Base-by-base conservation (phyloP, 2,888 invertebrate species). In the Rhodophaea formosa region DNA sequence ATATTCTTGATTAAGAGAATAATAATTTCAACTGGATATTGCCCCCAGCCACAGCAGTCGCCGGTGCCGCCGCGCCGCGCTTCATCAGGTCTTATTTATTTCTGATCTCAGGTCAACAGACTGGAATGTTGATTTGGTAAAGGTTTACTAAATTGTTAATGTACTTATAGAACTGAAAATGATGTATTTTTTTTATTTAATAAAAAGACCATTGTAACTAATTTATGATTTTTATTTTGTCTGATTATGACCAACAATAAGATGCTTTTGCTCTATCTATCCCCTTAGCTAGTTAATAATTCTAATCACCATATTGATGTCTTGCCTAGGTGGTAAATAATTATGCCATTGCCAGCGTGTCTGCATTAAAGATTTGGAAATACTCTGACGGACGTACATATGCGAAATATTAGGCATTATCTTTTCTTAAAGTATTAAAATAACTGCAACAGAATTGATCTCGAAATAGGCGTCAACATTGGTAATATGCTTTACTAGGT, bases 91-190 rank as follows among this genome's bases (percentile, higher is more conserved):
- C 75, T 79, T 82, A 83, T 83, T 84, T 83, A 82, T 82, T 70
- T 85, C 86, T 86, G 87, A 89, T 88, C 88, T 88, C 87, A 84
- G 84, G 81, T 82, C 80, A 81, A 83, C 83, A 77, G 75, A 77
- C 77, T 79, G 74, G 75, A 79, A 77, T 84, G 86, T 88, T 88
- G 82, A 88, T 86, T 88, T 87, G 86, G 84, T 88, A 82, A 88
- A 83, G 81, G 79, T 85, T 85, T 88, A 86, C 87, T 86, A 84
- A 86, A 86, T 82, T 88, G 88, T 88, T 89, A 84, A 85, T 82
- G 90, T 90, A 89, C 90, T 90, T 89, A 89, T 87, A 88, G 84
- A 88, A 85, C 83, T 86, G 84, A 86, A 82, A 79, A 87, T 80
- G 74, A 84, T 87, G 87, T 88, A 86, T 86, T 88, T 88, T 89